phyloP scores from a whole-genome alignment of 2,888 invertebrate genomes.

The Drosophila antonietae region DNA sequence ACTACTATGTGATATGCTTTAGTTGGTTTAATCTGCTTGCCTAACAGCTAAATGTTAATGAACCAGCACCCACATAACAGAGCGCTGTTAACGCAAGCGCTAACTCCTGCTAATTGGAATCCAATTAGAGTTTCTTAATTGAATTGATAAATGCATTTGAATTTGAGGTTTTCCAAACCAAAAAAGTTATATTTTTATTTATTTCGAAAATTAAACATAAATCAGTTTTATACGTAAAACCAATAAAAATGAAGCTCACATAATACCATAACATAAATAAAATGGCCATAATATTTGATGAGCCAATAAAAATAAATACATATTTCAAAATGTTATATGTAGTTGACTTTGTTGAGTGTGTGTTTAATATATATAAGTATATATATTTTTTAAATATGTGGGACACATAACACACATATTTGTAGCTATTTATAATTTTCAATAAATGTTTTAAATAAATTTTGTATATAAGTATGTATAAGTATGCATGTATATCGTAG shows the following conservation, averaged over 20 bases:
- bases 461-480: conserved; percentile 64
- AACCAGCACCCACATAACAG: conserved; percentile 1
- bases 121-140: background rate
- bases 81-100: background rate
- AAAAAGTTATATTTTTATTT: conserved; percentile 64
- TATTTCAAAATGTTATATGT: conserved; percentile 59
- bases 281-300: conserved; percentile 48
- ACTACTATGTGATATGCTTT: background rate
- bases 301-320: conserved; percentile 55
- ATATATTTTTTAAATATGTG: conserved; percentile 36
- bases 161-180: conserved; percentile 71
- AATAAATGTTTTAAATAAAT: conserved; percentile 58
- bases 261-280: conserved; percentile 43
- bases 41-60: conserved; percentile 9
- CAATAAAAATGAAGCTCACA: conserved; percentile 56
- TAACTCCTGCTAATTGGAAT: background rate
- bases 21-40: background rate
- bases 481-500: conserved; percentile 58
- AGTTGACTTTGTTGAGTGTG: conserved; percentile 32
- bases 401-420: conserved; percentile 57
- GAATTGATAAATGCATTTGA: conserved; percentile 2
- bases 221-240: conserved; percentile 54
- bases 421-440: conserved; percentile 48
- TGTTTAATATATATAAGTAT: conserved; percentile 19
- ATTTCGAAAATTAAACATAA: conserved; percentile 60